Evolutionary conservation across 1,140 invertebrate species (phyloP).

Genomic region (Drosophila jambulina): DNA sequence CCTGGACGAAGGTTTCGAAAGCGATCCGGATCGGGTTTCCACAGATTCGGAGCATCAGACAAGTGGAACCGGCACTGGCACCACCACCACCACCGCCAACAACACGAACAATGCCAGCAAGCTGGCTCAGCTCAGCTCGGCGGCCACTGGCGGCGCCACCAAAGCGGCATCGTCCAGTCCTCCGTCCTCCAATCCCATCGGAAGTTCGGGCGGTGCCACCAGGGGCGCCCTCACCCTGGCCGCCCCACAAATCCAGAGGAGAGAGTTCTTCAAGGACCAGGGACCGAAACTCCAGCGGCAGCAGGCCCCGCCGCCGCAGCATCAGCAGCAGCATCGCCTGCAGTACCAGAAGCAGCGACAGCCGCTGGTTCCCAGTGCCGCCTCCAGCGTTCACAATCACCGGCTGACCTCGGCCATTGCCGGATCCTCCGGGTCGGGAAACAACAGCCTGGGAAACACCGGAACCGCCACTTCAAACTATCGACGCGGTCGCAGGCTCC

Average conservation of each 20-base stretch:
- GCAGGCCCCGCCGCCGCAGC: constrained; percentile 47
- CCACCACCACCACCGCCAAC: constrained; percentile 36
- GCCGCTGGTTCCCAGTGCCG: constrained; percentile 64
- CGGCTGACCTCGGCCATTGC: constrained; percentile 50
- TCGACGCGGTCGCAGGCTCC: constrained; percentile 65
- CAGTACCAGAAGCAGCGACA: constrained; percentile 75
- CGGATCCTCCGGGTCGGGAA: constrained; percentile 30
- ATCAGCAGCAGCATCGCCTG: constrained; percentile 66
- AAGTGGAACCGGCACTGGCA: constrained; percentile 69
- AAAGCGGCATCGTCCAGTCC: constrained; percentile 34
- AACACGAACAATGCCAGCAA: constrained; percentile 76
- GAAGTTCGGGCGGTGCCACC: constrained; percentile 16
- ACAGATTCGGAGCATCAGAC: constrained; percentile 85
- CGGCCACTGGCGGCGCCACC: constrained; percentile 76
- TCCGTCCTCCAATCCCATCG: constrained; percentile 8
- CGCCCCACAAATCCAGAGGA: constrained; percentile 62
- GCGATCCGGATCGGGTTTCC: constrained; percentile 85
- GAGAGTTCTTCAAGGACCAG: constrained; percentile 74
- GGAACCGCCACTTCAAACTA: constrained; percentile 47
- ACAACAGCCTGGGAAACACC: constrained; percentile 15
- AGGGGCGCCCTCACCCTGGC: constrained; percentile 57
- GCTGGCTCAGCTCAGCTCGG: constrained; percentile 79
- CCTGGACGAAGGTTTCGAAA: constrained; percentile 85
- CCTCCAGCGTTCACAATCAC: constrained; percentile 76
- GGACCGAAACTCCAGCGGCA: constrained; percentile 37